Base-by-base conservation (phyloP, 2,888 invertebrate species). In the Melipona beecheii region DNA sequence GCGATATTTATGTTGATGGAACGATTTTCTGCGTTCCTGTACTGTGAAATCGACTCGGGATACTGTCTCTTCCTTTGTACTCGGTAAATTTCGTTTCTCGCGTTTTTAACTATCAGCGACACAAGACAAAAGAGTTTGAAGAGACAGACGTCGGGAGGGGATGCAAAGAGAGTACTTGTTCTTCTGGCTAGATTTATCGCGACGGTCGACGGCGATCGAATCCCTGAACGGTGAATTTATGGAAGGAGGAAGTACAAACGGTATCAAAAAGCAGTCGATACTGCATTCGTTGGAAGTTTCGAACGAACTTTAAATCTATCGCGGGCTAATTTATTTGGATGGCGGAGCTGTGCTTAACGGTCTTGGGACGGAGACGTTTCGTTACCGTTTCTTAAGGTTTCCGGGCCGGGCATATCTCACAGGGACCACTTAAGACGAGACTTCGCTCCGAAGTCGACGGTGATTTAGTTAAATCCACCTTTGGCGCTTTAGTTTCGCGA, bases 401-500 rank as follows among this genome's bases (percentile, higher is more conserved):
- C 83, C 66, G 75, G 36, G 62, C 54, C 52, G 75, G 83, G 80
- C 83, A 84, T 85, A 83, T 86, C 87, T 83, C 88, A 85, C 84
- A 70, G 87, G 86, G 85, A 84, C 85, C 84, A 86, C 85, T 88
- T 88, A 87, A 85, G 81, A 81, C 83, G 72, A 78, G 88, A 88
- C 85, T 81, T 76, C 81, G 66, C 75, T 66, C 76, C 84, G 86
- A 79, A 87, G 85, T 86, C 87, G 87, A 80, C 84, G 87, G 85
- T 90, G 90, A 91, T 91, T 91, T 91, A 91, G 91, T 91, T 89
- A 89, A 87, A 86, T 81, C 86, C 86, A 85, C 89, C 87, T 91
- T 90, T 87, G 89, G 83, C 79, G 87, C 85, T 85, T 43, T 87
- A 86, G 85, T 91, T 90, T 85, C 85, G 84, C 80, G 89, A 90